Evolutionary conservation across 2,113 vertebrate genomes (phyloP).

Genomic region (Pteropus alecto): DNA sequence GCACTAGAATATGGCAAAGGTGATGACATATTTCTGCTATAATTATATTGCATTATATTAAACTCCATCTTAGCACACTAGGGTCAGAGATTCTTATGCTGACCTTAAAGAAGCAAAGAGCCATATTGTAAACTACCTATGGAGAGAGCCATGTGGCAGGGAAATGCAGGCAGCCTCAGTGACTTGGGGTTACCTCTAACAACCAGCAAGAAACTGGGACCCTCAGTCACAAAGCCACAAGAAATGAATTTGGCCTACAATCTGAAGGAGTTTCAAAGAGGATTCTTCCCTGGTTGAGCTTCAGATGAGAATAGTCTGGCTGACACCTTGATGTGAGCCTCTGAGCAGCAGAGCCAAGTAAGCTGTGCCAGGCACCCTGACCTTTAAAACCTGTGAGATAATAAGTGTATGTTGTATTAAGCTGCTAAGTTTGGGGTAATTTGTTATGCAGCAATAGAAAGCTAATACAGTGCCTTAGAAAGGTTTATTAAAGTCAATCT

Average conservation of each 20-base stretch:
- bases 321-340: not conserved
- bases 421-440: not conserved
- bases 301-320: not conserved
- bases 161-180: not conserved
- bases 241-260: not conserved
- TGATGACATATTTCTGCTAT: not conserved
- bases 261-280: not conserved
- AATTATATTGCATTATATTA: not conserved
- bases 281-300: not conserved
- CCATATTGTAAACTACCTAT: not conserved
- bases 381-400: not conserved
- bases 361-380: not conserved
- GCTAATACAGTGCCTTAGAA: not conserved
- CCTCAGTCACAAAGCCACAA: not conserved
- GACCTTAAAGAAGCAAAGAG: not conserved
- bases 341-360: not conserved
- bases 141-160: not conserved
- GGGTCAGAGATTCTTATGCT: not conserved
- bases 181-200: not conserved
- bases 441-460: not conserved
- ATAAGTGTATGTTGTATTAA: not conserved
- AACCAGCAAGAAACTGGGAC: not conserved
- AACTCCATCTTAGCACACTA: not conserved
- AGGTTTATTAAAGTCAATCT: not conserved
- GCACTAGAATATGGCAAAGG: not conserved